Conservation (phyloP, 2,113 vertebrate genomes). For the Gasterosteus nipponicus region DNA sequence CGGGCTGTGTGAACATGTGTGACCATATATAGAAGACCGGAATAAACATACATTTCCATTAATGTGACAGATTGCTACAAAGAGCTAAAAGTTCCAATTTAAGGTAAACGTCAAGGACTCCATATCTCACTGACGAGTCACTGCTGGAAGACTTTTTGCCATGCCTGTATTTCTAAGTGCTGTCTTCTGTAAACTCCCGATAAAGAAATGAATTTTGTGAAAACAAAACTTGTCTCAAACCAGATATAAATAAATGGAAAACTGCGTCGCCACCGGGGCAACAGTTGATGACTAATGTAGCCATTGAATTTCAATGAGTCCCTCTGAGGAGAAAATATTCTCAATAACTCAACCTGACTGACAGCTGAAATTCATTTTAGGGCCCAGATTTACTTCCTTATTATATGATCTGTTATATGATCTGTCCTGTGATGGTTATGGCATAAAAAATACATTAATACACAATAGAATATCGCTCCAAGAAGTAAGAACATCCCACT, state of each 20-base stretch:
- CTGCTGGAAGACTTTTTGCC: not conserved
- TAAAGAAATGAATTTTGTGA: slow-evolving; percentile 50
- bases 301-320: slow-evolving; percentile 67
- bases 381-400: slow-evolving; percentile 32
- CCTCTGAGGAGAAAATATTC: slow-evolving; percentile 59
- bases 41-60: slow-evolving; percentile 39
- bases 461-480: not conserved
- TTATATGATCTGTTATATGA: slow-evolving; percentile 38
- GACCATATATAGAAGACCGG: not conserved
- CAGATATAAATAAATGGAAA: slow-evolving; percentile 62
- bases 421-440: slow-evolving; percentile 40
- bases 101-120: not conserved
- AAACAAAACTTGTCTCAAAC: slow-evolving; percentile 57
- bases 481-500: not conserved
- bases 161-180: slow-evolving; percentile 8
- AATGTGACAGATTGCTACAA: slow-evolving; percentile 35
- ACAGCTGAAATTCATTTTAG: slow-evolving; percentile 53
- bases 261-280: slow-evolving; percentile 41
- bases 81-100: slow-evolving; percentile 16
- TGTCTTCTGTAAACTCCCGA: slow-evolving; percentile 31
- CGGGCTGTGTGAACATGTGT: not conserved
- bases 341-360: slow-evolving; percentile 49
- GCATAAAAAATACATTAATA: slow-evolving; percentile 33
- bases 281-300: slow-evolving; percentile 60
- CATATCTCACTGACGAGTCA: not conserved